phyloP scores from a whole-genome alignment of 2,888 invertebrate genomes.

The Acheta domesticus region DNA sequence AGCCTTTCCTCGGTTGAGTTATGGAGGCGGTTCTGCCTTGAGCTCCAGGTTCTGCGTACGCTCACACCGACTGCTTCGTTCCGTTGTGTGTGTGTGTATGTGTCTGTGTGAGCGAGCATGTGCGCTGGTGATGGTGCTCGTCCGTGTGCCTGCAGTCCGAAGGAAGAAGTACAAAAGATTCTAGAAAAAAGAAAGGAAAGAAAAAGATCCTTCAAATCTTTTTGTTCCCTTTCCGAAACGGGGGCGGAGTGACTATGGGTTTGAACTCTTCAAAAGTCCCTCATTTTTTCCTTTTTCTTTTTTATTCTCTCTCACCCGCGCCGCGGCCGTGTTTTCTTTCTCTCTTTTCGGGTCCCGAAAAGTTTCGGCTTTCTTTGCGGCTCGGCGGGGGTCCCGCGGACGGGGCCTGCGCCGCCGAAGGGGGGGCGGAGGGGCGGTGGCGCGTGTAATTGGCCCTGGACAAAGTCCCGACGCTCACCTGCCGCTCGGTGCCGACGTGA shows the following conservation, averaged over 20 bases:
- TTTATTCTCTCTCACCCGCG: conserved; percentile 19
- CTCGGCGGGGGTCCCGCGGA: neutral
- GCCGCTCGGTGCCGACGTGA: conserved; percentile 1
- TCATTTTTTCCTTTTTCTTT: neutral
- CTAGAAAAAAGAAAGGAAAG: no score
- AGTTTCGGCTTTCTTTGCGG: neutral
- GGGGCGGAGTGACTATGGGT: no score
- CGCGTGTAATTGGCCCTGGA: neutral
- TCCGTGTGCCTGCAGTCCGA: no score
- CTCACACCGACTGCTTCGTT: neutral
- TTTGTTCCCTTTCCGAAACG: no score
- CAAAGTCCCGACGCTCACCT: neutral
- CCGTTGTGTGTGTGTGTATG: neutral
- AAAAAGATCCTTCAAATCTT: no score
- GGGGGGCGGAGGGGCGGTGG: neutral
- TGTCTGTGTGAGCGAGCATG: no score
- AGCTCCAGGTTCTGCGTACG: conserved; percentile 12
- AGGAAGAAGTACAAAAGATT: no score
- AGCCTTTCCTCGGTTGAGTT: conserved; percentile 35
- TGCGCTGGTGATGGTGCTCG: no score
- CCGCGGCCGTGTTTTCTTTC: neutral
- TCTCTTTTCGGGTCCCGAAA: neutral
- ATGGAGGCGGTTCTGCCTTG: conserved; percentile 28
- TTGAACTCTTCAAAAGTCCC: no score
- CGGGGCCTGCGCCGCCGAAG: neutral